Percentiles rank a stretch among this genome's conserved stretches.
These are phyloP conservation scores for Magallana ariakensis DNA, from an alignment of 1,140 invertebrate species.

Conservation along the genomic window DNA sequence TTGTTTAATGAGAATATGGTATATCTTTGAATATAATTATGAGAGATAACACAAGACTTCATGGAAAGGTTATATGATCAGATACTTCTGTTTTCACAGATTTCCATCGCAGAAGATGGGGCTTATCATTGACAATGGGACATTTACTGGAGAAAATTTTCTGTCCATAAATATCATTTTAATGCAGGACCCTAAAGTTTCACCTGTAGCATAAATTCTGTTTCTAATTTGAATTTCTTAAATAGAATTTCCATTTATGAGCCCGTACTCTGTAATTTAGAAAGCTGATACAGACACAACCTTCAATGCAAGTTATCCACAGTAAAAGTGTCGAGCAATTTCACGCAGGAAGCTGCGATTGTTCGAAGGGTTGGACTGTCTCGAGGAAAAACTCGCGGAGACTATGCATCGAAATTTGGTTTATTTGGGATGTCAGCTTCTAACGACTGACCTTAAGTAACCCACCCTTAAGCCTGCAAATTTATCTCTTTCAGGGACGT, in stretches of 20 bases:
- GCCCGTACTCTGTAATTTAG: constrained; percentile 39
- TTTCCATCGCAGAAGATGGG: neutral
- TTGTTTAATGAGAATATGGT: constrained; percentile 3
- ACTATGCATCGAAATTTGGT: neutral
- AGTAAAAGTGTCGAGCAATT: constrained; percentile 40
- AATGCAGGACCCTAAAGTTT: constrained; percentile 15
- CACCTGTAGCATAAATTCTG: constrained; percentile 27
- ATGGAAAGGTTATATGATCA: neutral
- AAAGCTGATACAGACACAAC: constrained; percentile 8
- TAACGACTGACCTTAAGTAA: constrained; percentile 20
- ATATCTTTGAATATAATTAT: constrained; percentile 6
- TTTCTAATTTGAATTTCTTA: constrained; percentile 32
- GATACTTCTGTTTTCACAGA: neutral
- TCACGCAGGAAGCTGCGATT: constrained; percentile 19
- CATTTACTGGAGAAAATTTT: neutral
- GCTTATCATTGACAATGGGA: constrained; percentile 3
- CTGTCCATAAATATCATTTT: constrained; percentile 27
- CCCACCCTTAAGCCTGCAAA: constrained; percentile 32
- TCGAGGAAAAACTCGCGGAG: neutral
- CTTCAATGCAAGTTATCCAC: constrained; percentile 13
- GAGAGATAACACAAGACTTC: neutral
- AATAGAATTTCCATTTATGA: constrained; percentile 38
- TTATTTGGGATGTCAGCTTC: constrained; percentile 3
- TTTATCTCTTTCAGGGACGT: constrained; percentile 32
- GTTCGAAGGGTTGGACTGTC: neutral